Conservation (phyloP, 2,888 invertebrate genomes). For the Dichetophora obliterata region DNA sequence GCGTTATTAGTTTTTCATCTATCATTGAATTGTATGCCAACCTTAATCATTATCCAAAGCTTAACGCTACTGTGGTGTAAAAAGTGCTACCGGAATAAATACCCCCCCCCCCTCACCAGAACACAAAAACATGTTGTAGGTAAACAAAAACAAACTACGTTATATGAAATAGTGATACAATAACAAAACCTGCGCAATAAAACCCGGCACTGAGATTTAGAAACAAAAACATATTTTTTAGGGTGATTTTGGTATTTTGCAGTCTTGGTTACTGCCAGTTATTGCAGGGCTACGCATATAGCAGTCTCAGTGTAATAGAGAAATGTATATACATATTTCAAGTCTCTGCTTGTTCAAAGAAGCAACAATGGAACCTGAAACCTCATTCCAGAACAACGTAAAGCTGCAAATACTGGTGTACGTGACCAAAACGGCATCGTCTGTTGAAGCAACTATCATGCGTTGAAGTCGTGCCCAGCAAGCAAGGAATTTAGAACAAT, state of each 20-base stretch:
- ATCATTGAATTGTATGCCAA: no score
- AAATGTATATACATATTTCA: not conserved
- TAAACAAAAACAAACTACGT: not conserved
- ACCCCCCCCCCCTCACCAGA: no score
- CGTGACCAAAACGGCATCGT: conserved; percentile 45
- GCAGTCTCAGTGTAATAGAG: not conserved
- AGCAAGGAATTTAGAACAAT: no score
- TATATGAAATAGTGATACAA: not conserved
- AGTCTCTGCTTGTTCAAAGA: not conserved
- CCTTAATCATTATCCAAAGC: no score
- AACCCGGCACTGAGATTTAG: not conserved
- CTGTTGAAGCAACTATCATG: no score
- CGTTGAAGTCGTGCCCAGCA: no score
- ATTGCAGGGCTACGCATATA: not conserved
- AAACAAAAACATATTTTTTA: not conserved
- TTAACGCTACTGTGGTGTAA: no score
- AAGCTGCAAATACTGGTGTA: conserved; percentile 26
- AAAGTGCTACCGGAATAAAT: not conserved
- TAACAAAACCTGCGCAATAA: not conserved
- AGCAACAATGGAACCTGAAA: not conserved
- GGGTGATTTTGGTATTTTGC: not conserved
- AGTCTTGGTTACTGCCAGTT: no score
- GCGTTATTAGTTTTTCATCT: no score
- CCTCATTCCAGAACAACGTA: not conserved
- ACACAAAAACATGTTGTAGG: not conserved